Evolutionary conservation across 2,888 invertebrate genomes (phyloP).

Genomic region (Tenodera sinensis): DNA sequence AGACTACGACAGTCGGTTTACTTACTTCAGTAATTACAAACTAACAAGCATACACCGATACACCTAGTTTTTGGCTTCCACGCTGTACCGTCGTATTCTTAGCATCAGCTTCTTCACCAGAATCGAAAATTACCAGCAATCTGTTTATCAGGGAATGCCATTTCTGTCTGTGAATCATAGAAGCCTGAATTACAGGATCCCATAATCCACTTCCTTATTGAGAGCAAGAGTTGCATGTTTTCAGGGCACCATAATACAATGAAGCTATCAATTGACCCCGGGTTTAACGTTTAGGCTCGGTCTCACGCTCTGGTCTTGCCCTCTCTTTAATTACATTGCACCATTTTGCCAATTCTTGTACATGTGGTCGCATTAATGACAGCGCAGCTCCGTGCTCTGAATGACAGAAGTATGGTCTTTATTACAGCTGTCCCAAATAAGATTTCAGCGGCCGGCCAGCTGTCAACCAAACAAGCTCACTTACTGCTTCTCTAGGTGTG

Average conservation of each 20-base stretch:
- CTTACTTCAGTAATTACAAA: too few species aligned
- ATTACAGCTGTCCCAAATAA: background rate
- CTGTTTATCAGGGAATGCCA: too few species aligned
- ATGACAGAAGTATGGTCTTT: too few species aligned
- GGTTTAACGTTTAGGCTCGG: background rate
- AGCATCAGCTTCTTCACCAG: too few species aligned
- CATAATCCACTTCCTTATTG: background rate
- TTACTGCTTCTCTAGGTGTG: too few species aligned
- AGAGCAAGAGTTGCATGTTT: background rate
- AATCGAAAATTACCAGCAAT: too few species aligned
- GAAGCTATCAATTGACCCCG: background rate
- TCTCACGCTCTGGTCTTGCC: slow-evolving; percentile 3
- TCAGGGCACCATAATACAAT: background rate
- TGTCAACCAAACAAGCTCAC: background rate
- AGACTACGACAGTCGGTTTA: too few species aligned
- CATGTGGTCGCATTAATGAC: background rate
- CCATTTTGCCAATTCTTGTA: slow-evolving; percentile 8
- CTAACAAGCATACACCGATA: too few species aligned
- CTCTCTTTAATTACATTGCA: slow-evolving; percentile 11
- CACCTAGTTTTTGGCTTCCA: too few species aligned
- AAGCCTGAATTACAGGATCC: too few species aligned
- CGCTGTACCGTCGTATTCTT: too few species aligned
- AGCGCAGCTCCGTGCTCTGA: background rate
- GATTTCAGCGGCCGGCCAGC: background rate
- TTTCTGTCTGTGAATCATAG: too few species aligned